These are phyloP conservation scores for Clunio marinus DNA, from an alignment of 2,888 invertebrate species.

Conservation along the genomic window DNA sequence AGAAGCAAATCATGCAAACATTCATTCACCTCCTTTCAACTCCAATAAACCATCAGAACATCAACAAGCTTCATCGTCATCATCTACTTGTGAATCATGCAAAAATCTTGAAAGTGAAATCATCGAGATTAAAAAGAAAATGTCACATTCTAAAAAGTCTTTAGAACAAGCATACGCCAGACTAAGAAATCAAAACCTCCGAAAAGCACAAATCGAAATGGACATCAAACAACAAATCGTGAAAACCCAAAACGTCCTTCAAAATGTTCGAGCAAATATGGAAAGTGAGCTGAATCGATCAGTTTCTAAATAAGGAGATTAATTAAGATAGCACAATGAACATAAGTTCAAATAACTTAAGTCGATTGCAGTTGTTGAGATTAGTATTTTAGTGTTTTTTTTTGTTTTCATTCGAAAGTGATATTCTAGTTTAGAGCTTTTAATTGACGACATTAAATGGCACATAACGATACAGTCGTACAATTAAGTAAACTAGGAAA, in stretches of 20 bases:
- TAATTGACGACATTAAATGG: too few species aligned
- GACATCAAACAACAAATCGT: conserved; percentile 77
- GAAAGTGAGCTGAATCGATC: conserved; percentile 50
- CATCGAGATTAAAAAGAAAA: conserved; percentile 63
- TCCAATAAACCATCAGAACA: conserved; percentile 41
- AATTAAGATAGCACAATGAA: background rate
- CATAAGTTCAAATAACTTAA: background rate
- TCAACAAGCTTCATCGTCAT: background rate
- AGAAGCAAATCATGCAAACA: conserved; percentile 10
- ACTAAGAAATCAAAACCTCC: conserved; percentile 70
- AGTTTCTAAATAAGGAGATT: background rate
- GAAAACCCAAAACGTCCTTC: conserved; percentile 71
- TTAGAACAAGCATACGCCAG: conserved; percentile 73
- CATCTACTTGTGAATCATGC: conserved; percentile 49
- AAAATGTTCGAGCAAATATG: conserved; percentile 69
- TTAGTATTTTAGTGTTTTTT: too few species aligned
- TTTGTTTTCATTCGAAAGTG: too few species aligned
- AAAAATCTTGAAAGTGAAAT: conserved; percentile 62
- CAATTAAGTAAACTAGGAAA: too few species aligned
- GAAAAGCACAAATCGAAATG: conserved; percentile 76
- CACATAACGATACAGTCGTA: too few species aligned
- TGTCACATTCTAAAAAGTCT: conserved; percentile 66
- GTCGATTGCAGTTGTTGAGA: background rate
- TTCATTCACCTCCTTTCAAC: conserved; percentile 6
- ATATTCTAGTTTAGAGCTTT: too few species aligned